Percentiles rank a stretch among this genome's conserved stretches.
phyloP scores from a whole-genome alignment of 1,140 invertebrate species.

The Procambarus clarkii region DNA sequence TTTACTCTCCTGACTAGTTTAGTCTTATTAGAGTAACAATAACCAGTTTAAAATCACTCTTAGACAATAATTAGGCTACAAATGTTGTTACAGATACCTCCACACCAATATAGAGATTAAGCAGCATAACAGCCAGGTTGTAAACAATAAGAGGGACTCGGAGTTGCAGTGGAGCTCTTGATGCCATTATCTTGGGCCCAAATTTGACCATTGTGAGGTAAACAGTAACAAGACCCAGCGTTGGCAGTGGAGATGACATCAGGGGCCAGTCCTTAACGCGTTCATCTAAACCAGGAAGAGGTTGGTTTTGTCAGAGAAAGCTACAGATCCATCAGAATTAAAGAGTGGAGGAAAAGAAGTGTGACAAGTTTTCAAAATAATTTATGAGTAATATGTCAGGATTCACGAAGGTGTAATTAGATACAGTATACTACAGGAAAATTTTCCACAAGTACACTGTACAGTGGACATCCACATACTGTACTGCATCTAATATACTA shows the following conservation, averaged over 20 bases:
- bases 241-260: slow-evolving; percentile 89
- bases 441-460: not conserved
- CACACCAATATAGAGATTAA: slow-evolving; percentile 91
- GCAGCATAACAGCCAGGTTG: slow-evolving; percentile 88
- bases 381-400: not conserved
- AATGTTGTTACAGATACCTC: slow-evolving; percentile 78
- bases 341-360: too few species aligned
- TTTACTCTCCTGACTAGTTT: too few species aligned
- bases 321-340: too few species aligned
- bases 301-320: not conserved
- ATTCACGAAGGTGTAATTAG: not conserved
- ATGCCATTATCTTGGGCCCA: slow-evolving; percentile 89
- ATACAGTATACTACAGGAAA: not conserved
- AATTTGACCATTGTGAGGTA: slow-evolving; percentile 89
- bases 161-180: slow-evolving; percentile 86
- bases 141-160: slow-evolving; percentile 88
- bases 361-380: not conserved
- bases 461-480: not conserved
- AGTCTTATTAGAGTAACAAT: too few species aligned
- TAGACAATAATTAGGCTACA: too few species aligned
- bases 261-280: slow-evolving; percentile 91
- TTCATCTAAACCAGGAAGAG: slow-evolving; percentile 79
- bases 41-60: too few species aligned
- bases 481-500: not conserved
- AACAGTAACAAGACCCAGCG: slow-evolving; percentile 83